Percentiles rank a stretch among this genome's conserved stretches.
These are phyloP conservation scores for Pilophorus perplexus DNA, from an alignment of 2,888 invertebrate species.

Conservation along the genomic window DNA sequence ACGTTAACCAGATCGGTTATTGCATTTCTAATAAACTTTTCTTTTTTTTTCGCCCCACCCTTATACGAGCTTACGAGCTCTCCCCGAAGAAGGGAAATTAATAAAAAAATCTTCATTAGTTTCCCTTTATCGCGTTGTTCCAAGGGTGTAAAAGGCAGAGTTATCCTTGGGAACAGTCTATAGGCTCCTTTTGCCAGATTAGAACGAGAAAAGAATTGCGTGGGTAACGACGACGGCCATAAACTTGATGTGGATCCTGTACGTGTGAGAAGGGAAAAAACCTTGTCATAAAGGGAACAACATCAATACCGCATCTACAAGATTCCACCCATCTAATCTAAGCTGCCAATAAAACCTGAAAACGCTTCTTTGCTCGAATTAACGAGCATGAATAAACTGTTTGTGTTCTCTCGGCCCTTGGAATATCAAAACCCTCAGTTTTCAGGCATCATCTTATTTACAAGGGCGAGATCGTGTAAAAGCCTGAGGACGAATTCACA, in stretches of 20 bases:
- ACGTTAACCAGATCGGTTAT: slow-evolving; percentile 25
- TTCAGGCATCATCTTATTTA: too few species aligned
- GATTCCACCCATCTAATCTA: slow-evolving; percentile 1
- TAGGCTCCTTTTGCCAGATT: slow-evolving; percentile 5
- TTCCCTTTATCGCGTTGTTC: slow-evolving; percentile 17
- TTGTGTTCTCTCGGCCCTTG: slow-evolving; percentile 16
- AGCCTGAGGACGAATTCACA: too few species aligned
- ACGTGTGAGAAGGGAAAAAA: slow-evolving; percentile 21
- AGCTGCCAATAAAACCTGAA: slow-evolving; percentile 11
- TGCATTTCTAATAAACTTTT: slow-evolving; percentile 31
- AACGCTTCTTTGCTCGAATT: slow-evolving; percentile 8
- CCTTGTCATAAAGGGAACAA: not conserved
- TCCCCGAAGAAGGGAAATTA: slow-evolving; percentile 8
- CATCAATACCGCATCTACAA: slow-evolving; percentile 26
- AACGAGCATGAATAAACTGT: slow-evolving; percentile 24
- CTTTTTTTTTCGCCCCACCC: not conserved
- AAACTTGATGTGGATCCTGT: slow-evolving; percentile 23
- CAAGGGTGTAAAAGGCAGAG: not conserved
- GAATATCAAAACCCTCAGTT: slow-evolving; percentile 18
- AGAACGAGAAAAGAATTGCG: slow-evolving; percentile 9
- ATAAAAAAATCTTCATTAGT: slow-evolving; percentile 28
- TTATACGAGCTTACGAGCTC: not conserved
- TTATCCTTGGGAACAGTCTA: not conserved
- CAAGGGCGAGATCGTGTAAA: too few species aligned
- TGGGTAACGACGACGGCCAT: slow-evolving; percentile 15